These are phyloP conservation scores for Mellivora capensis DNA, from an alignment of 2,113 vertebrate genomes.

Conservation along the genomic window DNA sequence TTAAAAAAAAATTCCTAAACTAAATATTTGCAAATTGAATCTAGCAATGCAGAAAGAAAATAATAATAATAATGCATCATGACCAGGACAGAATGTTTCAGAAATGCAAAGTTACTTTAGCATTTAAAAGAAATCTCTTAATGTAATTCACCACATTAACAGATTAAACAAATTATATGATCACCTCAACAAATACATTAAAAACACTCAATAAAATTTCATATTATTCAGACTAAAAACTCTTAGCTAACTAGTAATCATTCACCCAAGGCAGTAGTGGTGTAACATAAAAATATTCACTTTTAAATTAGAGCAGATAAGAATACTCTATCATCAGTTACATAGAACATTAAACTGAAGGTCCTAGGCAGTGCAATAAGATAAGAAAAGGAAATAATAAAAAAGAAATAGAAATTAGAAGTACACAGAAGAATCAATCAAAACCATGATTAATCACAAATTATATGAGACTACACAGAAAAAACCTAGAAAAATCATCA, in stretches of 20 bases:
- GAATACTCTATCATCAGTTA: background rate
- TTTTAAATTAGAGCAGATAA: conserved; percentile 24
- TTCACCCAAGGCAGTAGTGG: background rate
- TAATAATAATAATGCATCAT: background rate
- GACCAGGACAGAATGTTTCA: background rate
- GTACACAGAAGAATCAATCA: background rate
- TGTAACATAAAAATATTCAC: background rate
- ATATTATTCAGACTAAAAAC: background rate
- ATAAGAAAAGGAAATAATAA: conserved; percentile 18
- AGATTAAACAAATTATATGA: background rate
- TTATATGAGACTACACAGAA: background rate
- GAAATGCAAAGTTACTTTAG: background rate
- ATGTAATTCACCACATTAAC: background rate
- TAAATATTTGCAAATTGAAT: conserved; percentile 27
- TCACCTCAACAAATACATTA: background rate
- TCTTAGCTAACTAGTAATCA: background rate
- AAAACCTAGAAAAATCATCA: background rate
- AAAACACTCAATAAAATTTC: background rate
- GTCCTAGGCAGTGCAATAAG: background rate
- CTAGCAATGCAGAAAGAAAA: background rate
- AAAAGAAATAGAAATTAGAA: background rate
- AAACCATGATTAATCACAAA: background rate
- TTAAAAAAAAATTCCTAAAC: background rate
- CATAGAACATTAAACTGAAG: background rate
- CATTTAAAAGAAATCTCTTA: background rate